phyloP scores from a whole-genome alignment of 2,888 invertebrate species.

The Tipula unca region DNA sequence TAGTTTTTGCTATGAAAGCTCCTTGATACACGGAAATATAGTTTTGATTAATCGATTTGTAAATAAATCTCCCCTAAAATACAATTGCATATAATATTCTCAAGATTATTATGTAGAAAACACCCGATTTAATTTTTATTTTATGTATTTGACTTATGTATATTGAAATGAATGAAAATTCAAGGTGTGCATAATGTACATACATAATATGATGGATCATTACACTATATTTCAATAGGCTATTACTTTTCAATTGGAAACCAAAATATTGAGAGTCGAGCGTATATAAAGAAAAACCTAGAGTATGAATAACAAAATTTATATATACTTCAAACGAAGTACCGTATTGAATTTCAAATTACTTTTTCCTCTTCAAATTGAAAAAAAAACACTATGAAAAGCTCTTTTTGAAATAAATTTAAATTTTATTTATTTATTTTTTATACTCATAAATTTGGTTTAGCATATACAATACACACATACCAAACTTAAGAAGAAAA shows the following conservation, averaged over 20 bases:
- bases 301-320: neutral
- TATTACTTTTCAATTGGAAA: neutral
- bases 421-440: constrained; percentile 1
- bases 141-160: neutral
- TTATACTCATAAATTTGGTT: neutral
- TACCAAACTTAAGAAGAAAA: neutral
- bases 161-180: neutral
- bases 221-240: neutral
- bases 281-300: neutral
- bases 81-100: no score
- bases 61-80: neutral
- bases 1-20: neutral
- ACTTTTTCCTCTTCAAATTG: neutral
- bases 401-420: neutral
- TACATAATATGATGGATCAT: neutral
- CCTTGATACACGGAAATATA: neutral
- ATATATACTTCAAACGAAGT: neutral
- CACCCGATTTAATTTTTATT: no score
- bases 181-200: neutral
- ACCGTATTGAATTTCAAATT: constrained; percentile 14
- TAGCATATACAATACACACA: neutral
- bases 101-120: neutral
- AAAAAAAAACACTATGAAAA: neutral
- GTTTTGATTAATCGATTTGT: neutral
- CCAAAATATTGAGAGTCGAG: neutral